Percentiles rank a stretch among this genome's conserved stretches.
Conservation (phyloP, 2,888 invertebrate species). For the Cyrtodaria siliqua region DNA sequence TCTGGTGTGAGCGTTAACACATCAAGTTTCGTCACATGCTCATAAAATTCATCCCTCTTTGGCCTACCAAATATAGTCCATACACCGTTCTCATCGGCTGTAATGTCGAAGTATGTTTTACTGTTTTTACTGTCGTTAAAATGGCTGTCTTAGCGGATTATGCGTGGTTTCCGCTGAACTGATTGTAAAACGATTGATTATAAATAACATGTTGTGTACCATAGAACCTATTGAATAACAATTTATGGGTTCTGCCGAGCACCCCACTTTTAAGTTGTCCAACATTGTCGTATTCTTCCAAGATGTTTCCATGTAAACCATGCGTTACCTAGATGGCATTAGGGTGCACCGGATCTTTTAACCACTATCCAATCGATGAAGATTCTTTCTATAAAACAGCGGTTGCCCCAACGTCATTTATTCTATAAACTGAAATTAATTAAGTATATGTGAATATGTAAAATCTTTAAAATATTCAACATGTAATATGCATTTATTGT, state of each 20-base stretch:
- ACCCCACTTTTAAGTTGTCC: slow-evolving; percentile 76
- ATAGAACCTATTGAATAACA: slow-evolving; percentile 88
- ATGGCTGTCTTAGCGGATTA: slow-evolving; percentile 82
- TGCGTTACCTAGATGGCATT: slow-evolving; percentile 91
- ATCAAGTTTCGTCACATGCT: slow-evolving; percentile 91
- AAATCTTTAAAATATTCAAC: too few relatives aligned
- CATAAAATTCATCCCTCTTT: slow-evolving; percentile 41
- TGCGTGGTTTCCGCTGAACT: slow-evolving; percentile 79
- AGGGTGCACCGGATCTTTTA: slow-evolving; percentile 90
- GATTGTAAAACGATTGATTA: slow-evolving; percentile 97
- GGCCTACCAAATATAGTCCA: slow-evolving; percentile 94
- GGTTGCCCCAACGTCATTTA: slow-evolving; percentile 97
- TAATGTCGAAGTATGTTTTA: slow-evolving; percentile 95
- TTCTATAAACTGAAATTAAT: slow-evolving; percentile 93
- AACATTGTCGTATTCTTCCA: slow-evolving; percentile 91
- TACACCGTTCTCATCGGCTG: slow-evolving; percentile 98
- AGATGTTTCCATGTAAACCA: slow-evolving; percentile 90
- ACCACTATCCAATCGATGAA: slow-evolving; percentile 91
- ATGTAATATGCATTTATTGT: too few relatives aligned
- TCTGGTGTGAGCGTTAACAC: slow-evolving; percentile 89
- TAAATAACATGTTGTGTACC: slow-evolving; percentile 98
- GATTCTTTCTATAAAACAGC: slow-evolving; percentile 86
- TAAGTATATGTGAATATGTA: too few relatives aligned
- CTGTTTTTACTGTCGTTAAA: slow-evolving; percentile 84
- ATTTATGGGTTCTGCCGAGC: slow-evolving; percentile 79